These are phyloP conservation scores for Lottia gigantea DNA, from an alignment of 2,888 invertebrate genomes.

Conservation along the genomic window DNA sequence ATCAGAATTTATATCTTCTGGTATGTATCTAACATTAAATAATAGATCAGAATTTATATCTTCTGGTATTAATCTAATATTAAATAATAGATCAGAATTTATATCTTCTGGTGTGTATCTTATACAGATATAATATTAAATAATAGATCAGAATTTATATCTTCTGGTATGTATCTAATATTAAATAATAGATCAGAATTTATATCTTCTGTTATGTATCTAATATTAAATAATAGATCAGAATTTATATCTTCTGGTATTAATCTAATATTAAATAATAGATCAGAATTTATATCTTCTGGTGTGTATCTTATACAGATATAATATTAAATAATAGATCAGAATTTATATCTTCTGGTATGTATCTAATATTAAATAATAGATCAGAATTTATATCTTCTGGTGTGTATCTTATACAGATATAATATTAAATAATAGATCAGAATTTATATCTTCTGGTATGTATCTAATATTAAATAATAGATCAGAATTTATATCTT, in stretches of 20 bases:
- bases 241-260: conserved; percentile 23
- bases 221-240: too few relatives aligned
- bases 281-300: conserved; percentile 52
- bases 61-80: conserved; percentile 43
- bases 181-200: background rate
- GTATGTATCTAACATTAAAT: conserved; percentile 28
- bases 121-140: conserved; percentile 43
- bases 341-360: too few relatives aligned
- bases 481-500: too few relatives aligned
- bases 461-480: too few relatives aligned
- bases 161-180: conserved; percentile 40
- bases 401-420: too few relatives aligned
- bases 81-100: conserved; percentile 43
- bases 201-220: too few relatives aligned
- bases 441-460: too few relatives aligned
- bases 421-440: too few relatives aligned
- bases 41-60: too few relatives aligned
- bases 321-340: too few relatives aligned
- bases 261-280: conserved; percentile 44
- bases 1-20: conserved; percentile 53
- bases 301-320: conserved; percentile 31
- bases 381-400: too few relatives aligned
- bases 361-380: too few relatives aligned
- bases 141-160: conserved; percentile 49
- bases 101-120: conserved; percentile 59